Percentiles rank a stretch among this genome's conserved stretches.
These are phyloP conservation scores for Spisula solida DNA, from an alignment of 2,888 invertebrate species.

Conservation along the genomic window DNA sequence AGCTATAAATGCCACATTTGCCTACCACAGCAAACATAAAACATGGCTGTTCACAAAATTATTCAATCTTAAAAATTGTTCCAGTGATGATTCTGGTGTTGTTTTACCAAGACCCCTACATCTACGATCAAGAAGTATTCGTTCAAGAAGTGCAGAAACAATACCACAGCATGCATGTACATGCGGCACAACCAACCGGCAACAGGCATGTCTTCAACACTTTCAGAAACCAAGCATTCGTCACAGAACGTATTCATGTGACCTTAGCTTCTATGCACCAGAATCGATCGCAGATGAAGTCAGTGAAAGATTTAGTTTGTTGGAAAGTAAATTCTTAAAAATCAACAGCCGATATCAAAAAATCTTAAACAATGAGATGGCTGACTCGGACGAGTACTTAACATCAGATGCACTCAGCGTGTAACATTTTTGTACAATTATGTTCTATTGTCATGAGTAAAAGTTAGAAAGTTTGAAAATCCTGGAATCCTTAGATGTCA, in stretches of 20 bases:
- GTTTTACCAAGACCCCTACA: conserved; percentile 25
- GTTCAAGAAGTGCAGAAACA: conserved; percentile 59
- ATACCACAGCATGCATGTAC: conserved; percentile 31
- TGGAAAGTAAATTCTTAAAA: conserved; percentile 42
- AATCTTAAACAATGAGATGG: background rate
- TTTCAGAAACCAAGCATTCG: conserved; percentile 28
- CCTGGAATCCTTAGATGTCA: too few relatives aligned
- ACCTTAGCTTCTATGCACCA: conserved; percentile 48
- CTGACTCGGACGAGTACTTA: background rate
- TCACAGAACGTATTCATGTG: conserved; percentile 49
- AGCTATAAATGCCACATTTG: conserved; percentile 40
- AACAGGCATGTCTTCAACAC: conserved; percentile 31
- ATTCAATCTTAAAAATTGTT: conserved; percentile 40
- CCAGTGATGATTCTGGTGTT: conserved; percentile 58
- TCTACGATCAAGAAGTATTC: conserved; percentile 34
- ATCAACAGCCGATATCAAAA: conserved; percentile 35
- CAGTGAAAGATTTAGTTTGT: conserved; percentile 49
- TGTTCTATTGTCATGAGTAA: too few relatives aligned
- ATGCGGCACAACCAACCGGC: conserved; percentile 29
- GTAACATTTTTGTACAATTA: background rate
- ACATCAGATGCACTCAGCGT: conserved; percentile 34
- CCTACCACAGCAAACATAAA: conserved; percentile 47
- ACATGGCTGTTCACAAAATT: conserved; percentile 53
- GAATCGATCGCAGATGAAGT: conserved; percentile 44
- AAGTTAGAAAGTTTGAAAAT: too few relatives aligned